Evolutionary conservation across 2,888 invertebrate species (phyloP).

Genomic region (Nemapogon koenigi): DNA sequence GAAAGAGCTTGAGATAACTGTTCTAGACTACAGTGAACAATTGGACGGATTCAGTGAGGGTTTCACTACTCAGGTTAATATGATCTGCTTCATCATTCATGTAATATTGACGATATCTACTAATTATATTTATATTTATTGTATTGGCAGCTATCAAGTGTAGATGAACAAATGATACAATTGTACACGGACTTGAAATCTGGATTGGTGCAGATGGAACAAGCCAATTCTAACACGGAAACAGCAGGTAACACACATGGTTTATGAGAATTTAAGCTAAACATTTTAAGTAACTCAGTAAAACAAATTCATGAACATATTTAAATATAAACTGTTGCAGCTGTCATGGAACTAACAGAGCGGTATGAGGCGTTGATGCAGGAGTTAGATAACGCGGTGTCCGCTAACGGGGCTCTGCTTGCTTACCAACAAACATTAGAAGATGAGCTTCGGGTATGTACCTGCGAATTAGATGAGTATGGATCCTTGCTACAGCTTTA

Average conservation of each 20-base stretch:
- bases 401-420: conserved; percentile 18
- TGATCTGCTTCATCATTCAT: neutral
- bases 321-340: no score
- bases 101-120: neutral
- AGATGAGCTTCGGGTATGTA: neutral
- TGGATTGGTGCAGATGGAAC: conserved; percentile 29
- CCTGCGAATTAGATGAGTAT: no score
- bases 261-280: no score
- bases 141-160: conserved; percentile 32
- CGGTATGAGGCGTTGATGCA: conserved; percentile 28
- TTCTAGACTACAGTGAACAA: conserved; percentile 35
- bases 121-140: neutral
- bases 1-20: neutral
- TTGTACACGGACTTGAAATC: conserved; percentile 30
- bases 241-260: conserved; percentile 42
- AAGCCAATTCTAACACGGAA: conserved; percentile 35
- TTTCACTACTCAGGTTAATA: conserved; percentile 33
- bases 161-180: conserved; percentile 39
- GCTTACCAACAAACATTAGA: conserved; percentile 22
- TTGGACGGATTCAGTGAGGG: conserved; percentile 38
- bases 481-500: no score
- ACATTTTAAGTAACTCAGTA: no score
- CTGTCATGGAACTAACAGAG: conserved; percentile 36
- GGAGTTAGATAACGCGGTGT: conserved; percentile 24
- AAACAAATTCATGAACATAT: no score